These are phyloP conservation scores for Amphipoea oculea DNA, from an alignment of 2,888 invertebrate species.

Conservation along the genomic window DNA sequence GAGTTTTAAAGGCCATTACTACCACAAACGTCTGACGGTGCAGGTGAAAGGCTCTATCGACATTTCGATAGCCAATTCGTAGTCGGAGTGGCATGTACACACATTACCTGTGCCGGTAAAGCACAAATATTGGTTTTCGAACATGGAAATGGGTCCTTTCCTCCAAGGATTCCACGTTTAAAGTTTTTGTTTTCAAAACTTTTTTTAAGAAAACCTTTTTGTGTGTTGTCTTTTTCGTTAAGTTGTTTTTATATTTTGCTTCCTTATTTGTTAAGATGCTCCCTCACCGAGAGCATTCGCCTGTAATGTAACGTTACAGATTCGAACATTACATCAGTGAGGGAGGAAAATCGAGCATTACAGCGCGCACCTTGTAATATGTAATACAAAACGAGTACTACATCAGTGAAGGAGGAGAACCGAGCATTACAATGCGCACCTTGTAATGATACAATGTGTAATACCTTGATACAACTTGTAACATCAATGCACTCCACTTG, in stretches of 20 bases:
- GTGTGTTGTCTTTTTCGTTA: neutral
- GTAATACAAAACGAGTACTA: too few relatives aligned
- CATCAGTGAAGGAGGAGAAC: too few relatives aligned
- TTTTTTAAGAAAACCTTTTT: conserved; percentile 28
- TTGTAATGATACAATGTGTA: too few relatives aligned
- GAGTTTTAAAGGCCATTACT: conserved; percentile 70
- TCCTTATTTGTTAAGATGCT: conserved; percentile 16
- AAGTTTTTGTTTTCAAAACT: conserved; percentile 31
- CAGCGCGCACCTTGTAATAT: too few relatives aligned
- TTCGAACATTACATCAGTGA: too few relatives aligned
- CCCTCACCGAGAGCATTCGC: too few relatives aligned
- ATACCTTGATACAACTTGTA: too few relatives aligned
- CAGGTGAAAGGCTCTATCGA: conserved; percentile 67
- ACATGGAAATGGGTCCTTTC: conserved; percentile 57
- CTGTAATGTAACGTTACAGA: too few relatives aligned
- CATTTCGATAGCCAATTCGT: conserved; percentile 75
- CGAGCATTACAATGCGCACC: too few relatives aligned
- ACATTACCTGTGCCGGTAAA: conserved; percentile 73
- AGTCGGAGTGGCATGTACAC: conserved; percentile 74
- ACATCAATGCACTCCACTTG: too few relatives aligned
- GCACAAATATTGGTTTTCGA: conserved; percentile 62
- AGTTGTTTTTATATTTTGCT: conserved; percentile 4
- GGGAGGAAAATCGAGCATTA: too few relatives aligned
- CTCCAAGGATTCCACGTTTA: conserved; percentile 27
- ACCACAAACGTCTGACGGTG: conserved; percentile 65